A percentile compares a stretch with the other conserved stretches of the same genome.
Evolutionary conservation across 1,140 invertebrate genomes (phyloP).

Genomic region (Drosophila navojoa): DNA sequence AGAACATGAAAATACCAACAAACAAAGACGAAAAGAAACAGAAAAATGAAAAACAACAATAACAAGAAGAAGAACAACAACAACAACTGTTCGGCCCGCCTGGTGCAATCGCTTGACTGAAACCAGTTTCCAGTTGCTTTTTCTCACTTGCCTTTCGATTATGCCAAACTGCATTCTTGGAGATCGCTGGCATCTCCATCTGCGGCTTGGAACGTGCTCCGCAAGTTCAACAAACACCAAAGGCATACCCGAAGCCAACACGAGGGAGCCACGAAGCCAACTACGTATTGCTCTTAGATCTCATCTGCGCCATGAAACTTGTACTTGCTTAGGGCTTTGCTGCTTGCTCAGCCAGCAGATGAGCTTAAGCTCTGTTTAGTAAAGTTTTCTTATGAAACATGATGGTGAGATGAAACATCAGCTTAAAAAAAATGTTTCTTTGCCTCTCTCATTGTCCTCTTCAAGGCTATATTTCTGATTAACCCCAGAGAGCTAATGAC

Average conservation of each 20-base stretch:
- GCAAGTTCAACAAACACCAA: constrained; percentile 64
- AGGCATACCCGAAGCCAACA: not conserved
- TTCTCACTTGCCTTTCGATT: constrained; percentile 79
- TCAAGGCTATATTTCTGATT: no score
- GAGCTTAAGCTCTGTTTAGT: no score
- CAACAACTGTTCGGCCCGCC: constrained; percentile 23
- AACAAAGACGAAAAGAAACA: not conserved
- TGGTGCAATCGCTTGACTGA: constrained; percentile 35
- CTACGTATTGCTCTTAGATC: not conserved
- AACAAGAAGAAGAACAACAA: constrained; percentile 20
- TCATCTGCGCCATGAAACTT: constrained; percentile 38
- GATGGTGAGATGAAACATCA: no score
- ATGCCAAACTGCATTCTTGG: constrained; percentile 77
- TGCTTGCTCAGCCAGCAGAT: no score
- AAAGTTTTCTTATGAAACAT: no score
- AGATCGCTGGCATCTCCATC: constrained; percentile 29
- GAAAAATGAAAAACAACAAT: constrained; percentile 12
- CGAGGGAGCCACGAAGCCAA: not conserved
- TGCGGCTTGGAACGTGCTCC: constrained; percentile 1
- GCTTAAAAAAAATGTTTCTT: no score
- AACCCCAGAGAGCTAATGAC: no score
- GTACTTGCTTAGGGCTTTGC: constrained; percentile 19
- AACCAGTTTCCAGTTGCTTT: constrained; percentile 66
- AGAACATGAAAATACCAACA: constrained; percentile 54
- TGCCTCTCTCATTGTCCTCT: no score